Evolutionary conservation across 2,797 vertebrate genomes (phyloP).

Genomic region (Enteromius unitaeniatus): DNA sequence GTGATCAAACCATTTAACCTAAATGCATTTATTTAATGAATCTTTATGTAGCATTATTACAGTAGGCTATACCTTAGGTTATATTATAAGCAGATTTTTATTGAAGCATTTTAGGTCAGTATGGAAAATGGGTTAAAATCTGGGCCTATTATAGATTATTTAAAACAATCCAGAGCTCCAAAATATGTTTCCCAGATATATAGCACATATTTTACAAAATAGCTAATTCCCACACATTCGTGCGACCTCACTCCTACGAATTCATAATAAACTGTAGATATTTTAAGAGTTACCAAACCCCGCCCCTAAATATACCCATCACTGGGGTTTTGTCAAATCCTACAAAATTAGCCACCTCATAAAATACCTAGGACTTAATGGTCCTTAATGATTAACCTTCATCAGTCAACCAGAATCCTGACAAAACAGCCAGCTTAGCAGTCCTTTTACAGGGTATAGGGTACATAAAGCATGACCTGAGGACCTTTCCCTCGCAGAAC

Average conservation of each 20-base stretch:
- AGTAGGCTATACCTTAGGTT: background rate
- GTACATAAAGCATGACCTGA: background rate
- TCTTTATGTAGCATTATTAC: background rate
- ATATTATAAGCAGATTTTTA: background rate
- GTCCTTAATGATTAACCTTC: background rate
- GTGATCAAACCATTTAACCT: background rate
- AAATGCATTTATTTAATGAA: background rate
- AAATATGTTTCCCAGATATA: slow-evolving; percentile 12
- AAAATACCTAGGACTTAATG: too few species aligned
- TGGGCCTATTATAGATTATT: background rate
- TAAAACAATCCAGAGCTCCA: slow-evolving; percentile 8
- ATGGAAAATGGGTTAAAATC: background rate
- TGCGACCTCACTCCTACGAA: too few species aligned
- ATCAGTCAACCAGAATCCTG: background rate
- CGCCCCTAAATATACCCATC: too few species aligned
- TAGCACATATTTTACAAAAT: too few species aligned
- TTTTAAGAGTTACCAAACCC: too few species aligned
- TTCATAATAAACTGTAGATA: too few species aligned
- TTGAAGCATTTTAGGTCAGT: background rate
- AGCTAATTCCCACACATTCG: too few species aligned
- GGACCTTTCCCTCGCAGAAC: background rate
- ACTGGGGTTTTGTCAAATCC: too few species aligned
- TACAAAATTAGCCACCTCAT: too few species aligned
- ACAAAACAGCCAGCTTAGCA: background rate
- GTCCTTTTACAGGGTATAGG: too few species aligned